Conservation (phyloP, 2,113 vertebrate species). For the Pelobates fuscus region DNA sequence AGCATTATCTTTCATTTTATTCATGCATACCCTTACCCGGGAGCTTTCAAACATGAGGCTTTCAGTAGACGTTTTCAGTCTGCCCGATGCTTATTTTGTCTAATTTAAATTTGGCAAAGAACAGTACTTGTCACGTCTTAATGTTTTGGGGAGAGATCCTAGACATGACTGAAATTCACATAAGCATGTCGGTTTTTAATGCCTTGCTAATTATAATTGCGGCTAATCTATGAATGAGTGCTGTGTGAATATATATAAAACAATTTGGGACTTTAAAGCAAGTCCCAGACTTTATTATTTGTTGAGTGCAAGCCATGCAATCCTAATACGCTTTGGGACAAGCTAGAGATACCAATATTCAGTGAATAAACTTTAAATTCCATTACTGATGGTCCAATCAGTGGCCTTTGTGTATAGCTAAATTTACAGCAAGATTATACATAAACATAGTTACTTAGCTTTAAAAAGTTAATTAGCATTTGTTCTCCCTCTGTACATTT, state of each 20-base stretch:
- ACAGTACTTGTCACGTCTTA: background rate
- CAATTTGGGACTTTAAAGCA: background rate
- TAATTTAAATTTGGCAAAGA: background rate
- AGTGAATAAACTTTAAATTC: background rate
- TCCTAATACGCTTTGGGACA: background rate
- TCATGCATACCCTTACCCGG: background rate
- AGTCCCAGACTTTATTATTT: conserved; percentile 7
- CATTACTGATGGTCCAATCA: background rate
- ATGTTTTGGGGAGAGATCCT: background rate
- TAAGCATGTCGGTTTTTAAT: conserved; percentile 14
- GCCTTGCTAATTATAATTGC: conserved; percentile 37
- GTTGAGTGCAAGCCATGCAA: background rate
- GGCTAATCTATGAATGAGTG: background rate
- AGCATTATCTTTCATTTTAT: background rate
- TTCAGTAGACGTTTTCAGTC: background rate
- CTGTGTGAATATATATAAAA: background rate
- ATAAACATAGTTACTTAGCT: too few relatives aligned
- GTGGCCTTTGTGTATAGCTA: background rate
- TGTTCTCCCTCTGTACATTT: too few relatives aligned
- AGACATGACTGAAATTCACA: conserved; percentile 40
- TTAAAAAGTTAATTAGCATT: too few relatives aligned
- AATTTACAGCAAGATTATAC: background rate
- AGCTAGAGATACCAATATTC: conserved; percentile 2
- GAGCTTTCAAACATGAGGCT: background rate
- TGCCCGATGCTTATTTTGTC: conserved; percentile 11